A percentile compares a stretch with the other conserved stretches of the same genome.
Conservation (phyloP, 2,888 invertebrate genomes). For the Himalopsyche tibetana region DNA sequence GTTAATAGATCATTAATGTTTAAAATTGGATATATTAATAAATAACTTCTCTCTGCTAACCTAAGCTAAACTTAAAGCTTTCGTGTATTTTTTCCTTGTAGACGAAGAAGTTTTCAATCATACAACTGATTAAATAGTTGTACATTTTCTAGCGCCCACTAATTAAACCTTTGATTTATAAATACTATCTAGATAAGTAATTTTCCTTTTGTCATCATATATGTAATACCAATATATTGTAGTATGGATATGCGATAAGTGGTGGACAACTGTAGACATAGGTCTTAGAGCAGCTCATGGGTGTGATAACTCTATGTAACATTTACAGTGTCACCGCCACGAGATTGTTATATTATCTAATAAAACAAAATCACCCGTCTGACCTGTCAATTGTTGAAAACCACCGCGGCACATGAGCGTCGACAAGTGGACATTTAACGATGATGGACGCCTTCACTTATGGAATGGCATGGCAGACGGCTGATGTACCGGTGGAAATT, state of each 20-base stretch:
- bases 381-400: constrained; percentile 41
- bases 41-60: too few relatives aligned
- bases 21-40: too few relatives aligned
- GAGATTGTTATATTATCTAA: constrained; percentile 22
- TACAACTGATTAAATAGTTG: too few relatives aligned
- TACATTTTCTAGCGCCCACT: too few relatives aligned
- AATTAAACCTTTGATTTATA: too few relatives aligned
- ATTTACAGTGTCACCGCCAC: background rate
- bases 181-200: too few relatives aligned
- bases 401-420: background rate
- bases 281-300: background rate
- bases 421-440: background rate
- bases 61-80: too few relatives aligned
- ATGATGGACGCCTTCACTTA: constrained; percentile 27
- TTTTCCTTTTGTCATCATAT: too few relatives aligned
- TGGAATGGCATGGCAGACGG: constrained; percentile 21
- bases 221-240: too few relatives aligned
- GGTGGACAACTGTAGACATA: background rate
- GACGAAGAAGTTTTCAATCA: too few relatives aligned
- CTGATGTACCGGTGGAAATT: constrained; percentile 7
- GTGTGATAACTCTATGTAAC: background rate
- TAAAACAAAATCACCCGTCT: constrained; percentile 37
- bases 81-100: too few relatives aligned
- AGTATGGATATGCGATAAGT: background rate
- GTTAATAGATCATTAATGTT: too few relatives aligned